Base-by-base conservation (phyloP, 2,113 vertebrate genomes). In the Callaeas wilsoni region DNA sequence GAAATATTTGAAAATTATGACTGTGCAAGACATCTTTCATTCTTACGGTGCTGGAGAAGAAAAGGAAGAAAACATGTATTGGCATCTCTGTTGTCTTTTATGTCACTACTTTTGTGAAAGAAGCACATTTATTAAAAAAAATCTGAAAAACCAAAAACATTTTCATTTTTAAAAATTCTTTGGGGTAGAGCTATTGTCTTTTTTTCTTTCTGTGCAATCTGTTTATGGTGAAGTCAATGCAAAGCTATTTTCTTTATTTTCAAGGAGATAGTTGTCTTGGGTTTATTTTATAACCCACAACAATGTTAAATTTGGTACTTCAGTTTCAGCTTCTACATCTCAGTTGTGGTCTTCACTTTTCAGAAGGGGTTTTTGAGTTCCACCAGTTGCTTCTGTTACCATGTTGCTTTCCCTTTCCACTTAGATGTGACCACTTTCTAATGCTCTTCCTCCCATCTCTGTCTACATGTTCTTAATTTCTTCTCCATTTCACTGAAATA, bases 101-200 rank as follows among this genome's bases (percentile, higher is more conserved):
- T 97, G 97, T 98, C 97, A 98, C 97, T 97, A 97, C 95, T 97
- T 96, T 97, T 98, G 97, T 98, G 97, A 98, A 97, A 96, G 97
- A 97, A 98, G 97, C 96, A 97, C 97, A 98, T 97, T 98, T 98
- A 98, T 98, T 98, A 98, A 98, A 98, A 98, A 98, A 97, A 89
- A 22, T 11, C 8, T 76, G 11, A 75, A 76, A 89, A 80, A n/a
- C 9, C 2, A 13, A 65, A 92, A 87, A 65, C 20, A 41, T 70
- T 75, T 74, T 85, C 20, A 41, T 70, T 75, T 74, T 85, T 37
- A 3, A 44, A 30, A 86, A 50, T 94, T 95, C 8, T 91, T 95
- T 83, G 49, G 8, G 7, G 11, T 84, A 26, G 13, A 68, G 19
- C 30, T 77, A 1, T 35, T n/a, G 12, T 89, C 4, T 16, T 63